Conservation (phyloP, 2,113 vertebrate genomes). For the Microcebus jonahi region DNA sequence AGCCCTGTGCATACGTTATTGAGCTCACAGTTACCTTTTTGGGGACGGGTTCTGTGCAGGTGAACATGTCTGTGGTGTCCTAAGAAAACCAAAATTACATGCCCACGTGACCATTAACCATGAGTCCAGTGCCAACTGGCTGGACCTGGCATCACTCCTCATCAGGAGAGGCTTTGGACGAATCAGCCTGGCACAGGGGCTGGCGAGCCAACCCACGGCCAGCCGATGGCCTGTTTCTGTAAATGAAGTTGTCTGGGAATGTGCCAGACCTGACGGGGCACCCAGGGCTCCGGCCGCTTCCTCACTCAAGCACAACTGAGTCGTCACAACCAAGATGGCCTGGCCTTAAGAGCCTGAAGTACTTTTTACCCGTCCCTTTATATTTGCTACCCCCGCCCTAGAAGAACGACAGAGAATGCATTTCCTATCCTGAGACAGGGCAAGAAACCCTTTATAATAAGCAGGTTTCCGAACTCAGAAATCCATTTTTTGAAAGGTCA, state of each 20-base stretch:
- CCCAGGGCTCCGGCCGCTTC: background rate
- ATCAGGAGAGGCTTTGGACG: background rate
- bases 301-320: background rate
- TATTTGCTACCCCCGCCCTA: background rate
- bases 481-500: background rate
- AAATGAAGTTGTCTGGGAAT: background rate
- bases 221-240: background rate
- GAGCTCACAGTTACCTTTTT: background rate
- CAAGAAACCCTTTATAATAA: background rate
- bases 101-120: no score
- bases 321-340: background rate
- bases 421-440: background rate
- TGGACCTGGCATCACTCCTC: background rate
- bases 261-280: background rate
- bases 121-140: background rate
- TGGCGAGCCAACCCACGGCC: background rate
- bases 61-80: background rate
- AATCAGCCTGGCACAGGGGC: background rate
- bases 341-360: background rate
- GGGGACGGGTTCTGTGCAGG: background rate
- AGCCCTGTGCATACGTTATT: background rate
- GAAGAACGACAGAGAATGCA: background rate
- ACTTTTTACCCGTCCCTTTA: background rate
- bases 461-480: background rate
- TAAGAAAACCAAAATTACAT: background rate